Conservation (phyloP, 2,888 invertebrate species). For the Agrotis clavis region DNA sequence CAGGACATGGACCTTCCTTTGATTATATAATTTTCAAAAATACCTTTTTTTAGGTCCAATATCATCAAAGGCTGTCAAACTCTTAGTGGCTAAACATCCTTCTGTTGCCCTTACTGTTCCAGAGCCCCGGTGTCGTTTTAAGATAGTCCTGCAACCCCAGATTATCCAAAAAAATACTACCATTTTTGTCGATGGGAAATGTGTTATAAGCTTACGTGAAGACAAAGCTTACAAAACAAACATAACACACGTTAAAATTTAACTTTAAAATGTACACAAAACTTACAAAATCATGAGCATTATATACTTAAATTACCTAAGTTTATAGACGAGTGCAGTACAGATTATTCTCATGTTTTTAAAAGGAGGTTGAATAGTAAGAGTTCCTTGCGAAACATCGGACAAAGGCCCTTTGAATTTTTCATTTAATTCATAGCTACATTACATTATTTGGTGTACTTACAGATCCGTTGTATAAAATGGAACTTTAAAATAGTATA, state of each 20-base stretch:
- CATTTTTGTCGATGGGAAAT: too few species aligned
- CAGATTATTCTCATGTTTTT: slow-evolving; percentile 69
- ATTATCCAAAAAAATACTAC: too few species aligned
- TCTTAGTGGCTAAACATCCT: too few species aligned
- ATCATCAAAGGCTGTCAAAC: too few species aligned
- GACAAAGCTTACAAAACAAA: slow-evolving; percentile 1
- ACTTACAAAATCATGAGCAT: slow-evolving; percentile 14
- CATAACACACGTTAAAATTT: background rate
- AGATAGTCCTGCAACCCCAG: too few species aligned
- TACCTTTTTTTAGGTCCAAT: too few species aligned
- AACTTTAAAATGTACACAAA: slow-evolving; percentile 5
- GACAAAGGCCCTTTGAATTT: slow-evolving; percentile 37
- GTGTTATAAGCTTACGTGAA: background rate
- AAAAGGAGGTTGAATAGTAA: slow-evolving; percentile 70
- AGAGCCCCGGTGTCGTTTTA: too few species aligned
- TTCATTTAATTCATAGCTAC: slow-evolving; percentile 12
- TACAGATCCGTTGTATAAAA: background rate
- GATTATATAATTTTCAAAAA: too few species aligned
- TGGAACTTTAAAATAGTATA: too few species aligned
- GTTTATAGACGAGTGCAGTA: slow-evolving; percentile 47
- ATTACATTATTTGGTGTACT: background rate
- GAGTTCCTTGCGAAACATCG: slow-evolving; percentile 65
- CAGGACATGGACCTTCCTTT: too few species aligned
- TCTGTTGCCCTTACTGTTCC: too few species aligned
- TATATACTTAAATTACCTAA: slow-evolving; percentile 11